phyloP scores from a whole-genome alignment of 2,797 vertebrate genomes.

The Phoeniculus purpureus region DNA sequence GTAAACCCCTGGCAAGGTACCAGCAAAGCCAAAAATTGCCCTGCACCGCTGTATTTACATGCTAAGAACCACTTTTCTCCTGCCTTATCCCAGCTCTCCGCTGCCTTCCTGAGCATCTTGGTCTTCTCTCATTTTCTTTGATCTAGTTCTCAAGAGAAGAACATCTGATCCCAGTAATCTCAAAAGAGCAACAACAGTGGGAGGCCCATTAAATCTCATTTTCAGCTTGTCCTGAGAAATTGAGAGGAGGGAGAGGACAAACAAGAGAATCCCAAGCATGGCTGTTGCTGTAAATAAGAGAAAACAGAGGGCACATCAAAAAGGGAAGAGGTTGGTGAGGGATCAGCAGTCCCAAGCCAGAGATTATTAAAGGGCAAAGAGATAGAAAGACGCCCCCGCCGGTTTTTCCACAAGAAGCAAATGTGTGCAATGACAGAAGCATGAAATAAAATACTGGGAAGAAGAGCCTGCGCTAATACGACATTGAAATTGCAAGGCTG shows the following conservation, averaged over 20 bases:
- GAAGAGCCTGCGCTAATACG: background rate
- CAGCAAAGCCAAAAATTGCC: slow-evolving; percentile 32
- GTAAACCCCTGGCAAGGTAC: slow-evolving; percentile 8
- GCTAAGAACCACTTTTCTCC: background rate
- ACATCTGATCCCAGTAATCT: slow-evolving; percentile 72
- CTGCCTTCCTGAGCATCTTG: slow-evolving; percentile 10
- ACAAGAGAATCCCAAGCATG: slow-evolving; percentile 50
- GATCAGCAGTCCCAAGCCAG: slow-evolving; percentile 35
- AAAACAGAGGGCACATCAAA: slow-evolving; percentile 59
- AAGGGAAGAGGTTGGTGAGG: slow-evolving; percentile 45
- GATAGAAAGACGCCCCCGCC: background rate
- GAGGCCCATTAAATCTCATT: slow-evolving; percentile 73
- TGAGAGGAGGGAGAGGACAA: slow-evolving; percentile 47
- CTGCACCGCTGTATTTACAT: background rate
- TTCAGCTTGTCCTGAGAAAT: slow-evolving; percentile 71
- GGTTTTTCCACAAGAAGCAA: background rate
- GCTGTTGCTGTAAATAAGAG: slow-evolving; percentile 57
- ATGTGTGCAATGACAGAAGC: background rate
- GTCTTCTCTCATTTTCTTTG: slow-evolving; percentile 64
- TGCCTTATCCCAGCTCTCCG: background rate
- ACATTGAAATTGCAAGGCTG: background rate
- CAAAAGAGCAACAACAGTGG: slow-evolving; percentile 69
- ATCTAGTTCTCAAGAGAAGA: slow-evolving; percentile 68
- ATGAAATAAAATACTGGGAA: slow-evolving; percentile 36
- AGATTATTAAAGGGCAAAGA: slow-evolving; percentile 31